Base-by-base conservation (phyloP, 2,797 vertebrate genomes). In the Hozukius guyotensis region DNA sequence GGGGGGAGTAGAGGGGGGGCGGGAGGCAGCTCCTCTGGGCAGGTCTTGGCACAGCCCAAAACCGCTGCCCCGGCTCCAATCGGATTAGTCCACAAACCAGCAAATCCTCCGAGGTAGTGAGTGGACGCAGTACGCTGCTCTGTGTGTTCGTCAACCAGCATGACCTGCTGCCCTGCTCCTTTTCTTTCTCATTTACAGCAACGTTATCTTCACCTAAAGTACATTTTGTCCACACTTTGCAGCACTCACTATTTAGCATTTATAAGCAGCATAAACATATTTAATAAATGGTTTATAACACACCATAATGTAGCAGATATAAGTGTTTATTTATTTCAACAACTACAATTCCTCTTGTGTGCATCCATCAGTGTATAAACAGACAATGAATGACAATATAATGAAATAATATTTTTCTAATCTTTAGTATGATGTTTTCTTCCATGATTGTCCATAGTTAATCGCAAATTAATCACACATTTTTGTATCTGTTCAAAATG, bases 31-130 rank as follows among this genome's bases (percentile, higher is more conserved):
- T 92, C 86, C 80, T 87, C 74, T 90, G 89, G 90, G 88, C 90
- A 82, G 89, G 87, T 88, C 87, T 90, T 90, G 91, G 84, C 89
- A 86, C 57, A 60, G 76, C 88, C 88, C 87, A 91, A 91, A 93
- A 92, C 89, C 82, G 3, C 80, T 83, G 87, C 89, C 87, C 81
- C 53, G 53, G 61, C 87, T 92, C 87, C 92, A 96, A 94, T 94
- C 95, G 74, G 93, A 94, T 96, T 95, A 96, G 82, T 93, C 82
- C 85, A 91, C 87, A 93, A 92, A 95, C 89, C 86, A 88, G 81
- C 72, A 95, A 96, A 95, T 95, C 95, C 93, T 90, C 89, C 1
- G 67, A 82, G 83, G 88, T 78, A 81, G 86, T 49, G 80, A 92
- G 87, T 68, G 86, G 80, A 78, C 31, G 65, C 61, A 46, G 88